Evolutionary conservation across 2,113 vertebrate genomes (phyloP).

Genomic region (Onychostoma macrolepis): DNA sequence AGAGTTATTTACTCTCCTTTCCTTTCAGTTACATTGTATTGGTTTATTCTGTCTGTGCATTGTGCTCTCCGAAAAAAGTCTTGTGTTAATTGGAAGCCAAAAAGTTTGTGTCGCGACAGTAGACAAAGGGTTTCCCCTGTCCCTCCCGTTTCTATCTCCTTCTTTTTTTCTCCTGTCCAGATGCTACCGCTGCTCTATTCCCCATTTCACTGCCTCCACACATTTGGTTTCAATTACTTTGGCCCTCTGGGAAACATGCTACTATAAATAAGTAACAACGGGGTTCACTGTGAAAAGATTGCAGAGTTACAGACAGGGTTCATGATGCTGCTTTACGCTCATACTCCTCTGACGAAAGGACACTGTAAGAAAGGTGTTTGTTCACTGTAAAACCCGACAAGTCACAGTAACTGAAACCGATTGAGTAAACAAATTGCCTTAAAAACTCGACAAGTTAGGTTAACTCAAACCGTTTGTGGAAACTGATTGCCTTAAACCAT

Average conservation of each 20-base stretch:
- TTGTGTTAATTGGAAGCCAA: conserved; percentile 37
- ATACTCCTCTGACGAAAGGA: background rate
- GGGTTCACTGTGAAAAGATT: conserved; percentile 49
- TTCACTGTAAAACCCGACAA: too few species aligned
- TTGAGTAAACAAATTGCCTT: too few species aligned
- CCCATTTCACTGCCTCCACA: conserved; percentile 37
- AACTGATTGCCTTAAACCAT: too few species aligned
- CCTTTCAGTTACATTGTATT: background rate
- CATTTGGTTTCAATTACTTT: conserved; percentile 63
- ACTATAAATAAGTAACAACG: conserved; percentile 61
- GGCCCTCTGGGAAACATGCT: conserved; percentile 46
- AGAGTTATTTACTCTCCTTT: background rate
- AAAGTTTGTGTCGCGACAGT: conserved; percentile 19
- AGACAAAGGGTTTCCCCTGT: conserved; percentile 10
- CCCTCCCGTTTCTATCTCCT: background rate
- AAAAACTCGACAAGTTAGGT: too few species aligned
- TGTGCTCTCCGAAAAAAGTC: conserved; percentile 19
- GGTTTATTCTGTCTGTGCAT: conserved; percentile 42
- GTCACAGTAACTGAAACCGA: too few species aligned
- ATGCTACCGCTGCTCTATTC: conserved; percentile 33
- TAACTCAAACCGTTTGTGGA: too few species aligned
- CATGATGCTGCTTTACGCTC: background rate
- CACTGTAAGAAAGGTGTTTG: conserved; percentile 22
- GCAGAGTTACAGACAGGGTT: conserved; percentile 17
- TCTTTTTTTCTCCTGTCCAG: conserved; percentile 19